Percentiles rank a stretch among this genome's conserved stretches.
Evolutionary conservation across 2,888 invertebrate species (phyloP).

Genomic region (Eilema caniola): DNA sequence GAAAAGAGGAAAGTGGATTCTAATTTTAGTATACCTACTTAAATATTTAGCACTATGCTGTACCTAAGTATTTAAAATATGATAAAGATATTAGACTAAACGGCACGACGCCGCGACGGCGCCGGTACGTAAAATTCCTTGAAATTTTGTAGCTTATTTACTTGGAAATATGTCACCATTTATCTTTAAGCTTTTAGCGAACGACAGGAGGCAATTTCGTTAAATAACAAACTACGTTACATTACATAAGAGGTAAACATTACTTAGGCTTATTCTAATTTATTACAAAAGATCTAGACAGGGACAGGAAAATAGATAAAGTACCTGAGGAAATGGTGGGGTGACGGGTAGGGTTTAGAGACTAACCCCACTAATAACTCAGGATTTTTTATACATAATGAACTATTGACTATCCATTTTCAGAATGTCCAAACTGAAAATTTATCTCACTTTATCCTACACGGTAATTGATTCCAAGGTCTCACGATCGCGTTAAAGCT

Average conservation of each 20-base stretch:
- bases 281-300: not conserved
- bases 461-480: not conserved
- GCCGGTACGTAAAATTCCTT: slow-evolving; percentile 52
- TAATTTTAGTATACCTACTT: not conserved
- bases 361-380: too few relatives aligned
- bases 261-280: not conserved
- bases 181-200: slow-evolving; percentile 60
- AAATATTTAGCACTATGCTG: not conserved
- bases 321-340: too few relatives aligned
- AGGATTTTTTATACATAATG: too few relatives aligned
- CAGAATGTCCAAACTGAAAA: too few relatives aligned
- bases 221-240: not conserved
- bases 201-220: slow-evolving; percentile 4
- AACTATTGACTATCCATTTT: too few relatives aligned
- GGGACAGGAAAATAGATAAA: too few relatives aligned
- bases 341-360: too few relatives aligned
- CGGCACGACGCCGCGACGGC: slow-evolving; percentile 11
- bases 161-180: slow-evolving; percentile 61
- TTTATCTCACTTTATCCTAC: not conserved
- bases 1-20: too few relatives aligned
- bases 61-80: not conserved
- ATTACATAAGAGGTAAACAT: not conserved
- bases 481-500: not conserved
- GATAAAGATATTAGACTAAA: slow-evolving; percentile 15
- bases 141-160: slow-evolving; percentile 59